Evolutionary conservation across 2,797 vertebrate species (phyloP), one percentile per base, ranked within the genome.

Genomic region (Acridotheres tristis): DNA sequence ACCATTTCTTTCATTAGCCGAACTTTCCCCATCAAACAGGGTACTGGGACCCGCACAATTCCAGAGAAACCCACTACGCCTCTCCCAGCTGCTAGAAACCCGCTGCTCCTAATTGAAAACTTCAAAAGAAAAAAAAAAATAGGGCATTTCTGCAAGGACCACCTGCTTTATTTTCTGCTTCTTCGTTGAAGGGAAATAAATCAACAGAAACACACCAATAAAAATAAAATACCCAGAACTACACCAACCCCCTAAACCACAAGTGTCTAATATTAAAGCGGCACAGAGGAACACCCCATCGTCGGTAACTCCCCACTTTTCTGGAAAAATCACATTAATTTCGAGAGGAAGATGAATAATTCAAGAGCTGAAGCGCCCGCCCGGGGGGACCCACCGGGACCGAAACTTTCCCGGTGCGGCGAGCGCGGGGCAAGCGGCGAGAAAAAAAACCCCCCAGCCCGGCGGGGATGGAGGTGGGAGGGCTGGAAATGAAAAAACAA

Each of bases 321-420:
- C 94, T 95, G 88, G 96, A 96, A 96, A 96, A 78, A 95, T 95
- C 89, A 75, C 86, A 93, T 87, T 93, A 93, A 61, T 95, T 97
- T 91, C n/a, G 55, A 30, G 79, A 86, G 19, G 75, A 85, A 96
- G 93, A 91, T 84, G 86, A 96, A 88, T 73, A 91, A 91, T 45
- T 81, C 59, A 81, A 45, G 47, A 69, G 42, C 77, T 23, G 88
- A 93, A 88, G 72, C 61, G 68, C 72, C 66, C 62, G 10, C 47
- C 53, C 23, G 61, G 76, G 73, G 68, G 55, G 50, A 50, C 84
- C 85, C 85, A 88, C 75, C 48, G 78, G 65, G 53, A 93, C 88
- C n/a, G 38, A 89, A 97, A 96, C 94, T 97, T 97, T 97, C 66
- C 71, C 74, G 30, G 84, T 29, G 92, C 67, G 53, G 79, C 89